These are phyloP conservation scores for Paramormyrops kingsleyae DNA, from an alignment of 2,113 vertebrate genomes.

Conservation along the genomic window DNA sequence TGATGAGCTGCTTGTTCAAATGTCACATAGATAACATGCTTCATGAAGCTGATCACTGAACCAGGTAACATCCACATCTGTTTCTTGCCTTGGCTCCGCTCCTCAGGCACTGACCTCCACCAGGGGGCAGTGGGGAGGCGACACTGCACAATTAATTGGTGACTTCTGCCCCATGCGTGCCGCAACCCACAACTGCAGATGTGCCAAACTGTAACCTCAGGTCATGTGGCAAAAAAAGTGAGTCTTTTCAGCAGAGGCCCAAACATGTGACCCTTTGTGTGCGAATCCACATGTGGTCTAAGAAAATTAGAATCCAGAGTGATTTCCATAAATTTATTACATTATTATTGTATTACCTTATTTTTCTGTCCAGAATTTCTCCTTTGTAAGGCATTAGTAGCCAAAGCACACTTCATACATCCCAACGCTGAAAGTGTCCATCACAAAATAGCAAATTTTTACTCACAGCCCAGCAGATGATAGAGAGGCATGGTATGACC, in stretches of 20 bases:
- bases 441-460: neutral
- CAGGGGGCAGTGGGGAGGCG: neutral
- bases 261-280: neutral
- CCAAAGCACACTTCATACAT: slow-evolving; percentile 19
- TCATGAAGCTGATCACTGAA: neutral
- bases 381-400: slow-evolving; percentile 30
- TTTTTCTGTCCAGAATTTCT: slow-evolving; percentile 34
- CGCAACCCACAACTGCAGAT: neutral
- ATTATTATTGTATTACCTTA: neutral
- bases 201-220: neutral
- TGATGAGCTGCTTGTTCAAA: neutral
- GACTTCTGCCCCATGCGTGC: neutral
- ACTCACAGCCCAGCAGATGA: neutral
- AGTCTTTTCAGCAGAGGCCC: neutral
- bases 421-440: neutral
- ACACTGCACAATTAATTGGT: neutral
- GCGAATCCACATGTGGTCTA: neutral
- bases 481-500: neutral
- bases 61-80: neutral
- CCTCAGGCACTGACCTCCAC: neutral
- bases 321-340: slow-evolving; percentile 6
- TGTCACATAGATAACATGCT: neutral
- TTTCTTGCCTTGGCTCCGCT: neutral
- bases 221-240: neutral
- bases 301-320: neutral